Evolutionary conservation across 2,113 vertebrate genomes (phyloP).

Genomic region (Fukomys damarensis): DNA sequence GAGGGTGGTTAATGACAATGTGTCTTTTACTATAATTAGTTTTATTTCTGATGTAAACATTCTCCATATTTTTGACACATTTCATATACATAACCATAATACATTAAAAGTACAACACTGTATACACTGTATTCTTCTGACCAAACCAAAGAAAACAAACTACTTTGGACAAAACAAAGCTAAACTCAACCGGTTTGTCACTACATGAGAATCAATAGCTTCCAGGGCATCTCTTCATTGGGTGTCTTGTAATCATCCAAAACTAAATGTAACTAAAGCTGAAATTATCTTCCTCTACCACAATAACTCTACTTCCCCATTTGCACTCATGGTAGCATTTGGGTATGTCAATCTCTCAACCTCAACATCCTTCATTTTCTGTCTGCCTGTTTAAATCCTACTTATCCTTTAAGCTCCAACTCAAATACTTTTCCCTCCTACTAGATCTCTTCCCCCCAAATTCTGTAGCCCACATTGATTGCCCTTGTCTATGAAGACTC

Average conservation of each 20-base stretch:
- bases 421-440: neutral
- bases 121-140: constrained; percentile 8
- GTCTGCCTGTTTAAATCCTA: constrained; percentile 24
- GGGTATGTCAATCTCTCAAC: neutral
- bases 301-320: neutral
- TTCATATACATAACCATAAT: constrained; percentile 11
- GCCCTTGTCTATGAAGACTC: neutral
- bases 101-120: constrained; percentile 1
- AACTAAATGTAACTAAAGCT: neutral
- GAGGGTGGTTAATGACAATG: neutral
- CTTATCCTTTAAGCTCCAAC: constrained; percentile 4
- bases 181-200: constrained; percentile 42
- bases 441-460: neutral
- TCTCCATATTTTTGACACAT: neutral
- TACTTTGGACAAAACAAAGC: constrained; percentile 45
- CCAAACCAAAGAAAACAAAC: constrained; percentile 44
- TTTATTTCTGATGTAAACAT: neutral
- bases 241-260: constrained; percentile 18
- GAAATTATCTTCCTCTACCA: constrained; percentile 43
- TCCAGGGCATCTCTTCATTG: neutral
- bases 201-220: neutral
- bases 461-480: neutral
- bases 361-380: constrained; percentile 26
- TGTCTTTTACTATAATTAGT: neutral
- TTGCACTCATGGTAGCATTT: neutral